Conservation (phyloP, 2,797 vertebrate genomes). For the Okamejei kenojei region DNA sequence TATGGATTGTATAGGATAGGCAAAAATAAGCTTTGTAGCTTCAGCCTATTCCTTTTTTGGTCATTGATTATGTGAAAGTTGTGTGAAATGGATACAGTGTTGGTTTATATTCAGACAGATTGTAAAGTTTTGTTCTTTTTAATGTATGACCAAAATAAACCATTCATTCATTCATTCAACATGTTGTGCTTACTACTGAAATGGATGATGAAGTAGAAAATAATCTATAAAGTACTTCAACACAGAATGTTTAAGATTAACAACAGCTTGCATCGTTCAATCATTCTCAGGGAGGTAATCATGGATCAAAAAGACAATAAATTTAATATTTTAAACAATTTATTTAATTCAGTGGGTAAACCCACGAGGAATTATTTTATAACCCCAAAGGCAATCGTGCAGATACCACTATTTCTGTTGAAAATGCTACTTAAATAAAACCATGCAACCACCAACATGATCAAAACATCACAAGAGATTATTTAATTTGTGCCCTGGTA, state of each 20-base stretch:
- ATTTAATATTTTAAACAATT: background rate
- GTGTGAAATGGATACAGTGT: too few species aligned
- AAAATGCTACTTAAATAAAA: background rate
- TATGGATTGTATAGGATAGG: too few species aligned
- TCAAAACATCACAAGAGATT: constrained; percentile 3
- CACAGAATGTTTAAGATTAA: background rate
- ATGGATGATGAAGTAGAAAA: background rate
- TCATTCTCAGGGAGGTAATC: background rate
- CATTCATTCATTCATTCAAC: too few species aligned
- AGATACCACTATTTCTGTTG: background rate
- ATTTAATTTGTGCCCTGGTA: background rate
- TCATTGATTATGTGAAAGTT: too few species aligned
- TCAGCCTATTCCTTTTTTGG: too few species aligned
- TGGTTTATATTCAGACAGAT: too few species aligned
- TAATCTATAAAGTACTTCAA: background rate
- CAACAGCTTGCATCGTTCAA: background rate
- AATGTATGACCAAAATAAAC: too few species aligned
- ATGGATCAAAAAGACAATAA: background rate
- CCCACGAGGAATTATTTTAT: constrained; percentile 13
- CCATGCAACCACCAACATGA: background rate
- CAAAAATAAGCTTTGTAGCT: too few species aligned
- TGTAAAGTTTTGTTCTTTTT: too few species aligned
- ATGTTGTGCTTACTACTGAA: background rate
- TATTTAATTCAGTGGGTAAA: background rate
- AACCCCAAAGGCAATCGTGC: background rate